Evolutionary conservation across 2,797 vertebrate species (phyloP), one percentile per base, ranked within the genome.

Genomic region (Pipistrellus kuhlii): DNA sequence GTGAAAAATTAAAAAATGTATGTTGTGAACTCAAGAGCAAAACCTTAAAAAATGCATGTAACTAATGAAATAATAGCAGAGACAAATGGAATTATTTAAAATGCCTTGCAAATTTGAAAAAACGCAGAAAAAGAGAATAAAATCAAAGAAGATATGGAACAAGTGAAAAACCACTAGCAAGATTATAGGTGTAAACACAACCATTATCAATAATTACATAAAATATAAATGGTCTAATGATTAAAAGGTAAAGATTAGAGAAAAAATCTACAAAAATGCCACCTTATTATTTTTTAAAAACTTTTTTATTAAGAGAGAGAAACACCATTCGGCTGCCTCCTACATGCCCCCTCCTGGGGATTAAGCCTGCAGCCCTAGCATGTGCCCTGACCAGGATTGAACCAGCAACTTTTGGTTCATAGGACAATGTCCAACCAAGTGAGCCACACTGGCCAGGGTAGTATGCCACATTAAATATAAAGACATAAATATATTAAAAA

Each of bases 211-310:
- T 57, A 32, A 85, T 75, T n/a, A 51, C 23, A 59, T 64, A 41
- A 84, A 93, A n/a, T 13, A 8, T 62, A 72, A 57, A 35, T 82
- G 38, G 20, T 23, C 25, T 82, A 57, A 69, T 0, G 21, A 71
- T 76, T 75, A 82, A 72, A 94, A 89, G 46, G 30, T 27, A 78
- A 41, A 91, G 35, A n/a, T 13, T 41, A 21, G 48, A 92, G 86
- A 86, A 62, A 94, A 94, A 41, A 51, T 71, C 44, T 35, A 85
- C 14, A 55, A 68, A 23, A 57, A 81, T 38, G 27, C 23, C 25
- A 59, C 13, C 81, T 66, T 51, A 93, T 62, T 62, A 62, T 30
- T 30, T 62, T 62, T 62, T n/a, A 3, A 30, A 30, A n/a, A n/a
- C 27, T 8, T n/a, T 64, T 64, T 64, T 64, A 64, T 64, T 64